These are phyloP conservation scores for Maniola hyperantus DNA, from an alignment of 2,888 invertebrate genomes.

Conservation along the genomic window DNA sequence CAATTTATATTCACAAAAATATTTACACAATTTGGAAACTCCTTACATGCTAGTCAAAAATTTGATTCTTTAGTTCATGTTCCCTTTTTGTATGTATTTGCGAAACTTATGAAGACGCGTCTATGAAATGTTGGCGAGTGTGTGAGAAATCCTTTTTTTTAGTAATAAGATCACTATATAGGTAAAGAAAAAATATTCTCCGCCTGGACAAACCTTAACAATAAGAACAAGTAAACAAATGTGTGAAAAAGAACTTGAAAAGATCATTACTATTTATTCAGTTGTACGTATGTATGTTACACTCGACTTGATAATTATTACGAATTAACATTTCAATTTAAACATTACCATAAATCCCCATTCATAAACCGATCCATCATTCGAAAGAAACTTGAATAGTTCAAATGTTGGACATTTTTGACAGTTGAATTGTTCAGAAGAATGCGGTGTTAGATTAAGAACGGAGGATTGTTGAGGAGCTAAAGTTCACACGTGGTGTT, in stretches of 20 bases:
- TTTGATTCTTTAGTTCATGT: too few relatives aligned
- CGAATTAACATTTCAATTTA: slow-evolving; percentile 75
- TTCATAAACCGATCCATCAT: slow-evolving; percentile 74
- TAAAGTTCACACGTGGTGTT: slow-evolving; percentile 73
- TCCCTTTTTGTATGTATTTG: too few relatives aligned
- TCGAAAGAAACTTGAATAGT: slow-evolving; percentile 54
- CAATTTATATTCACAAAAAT: too few relatives aligned
- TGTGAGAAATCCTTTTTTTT: not conserved
- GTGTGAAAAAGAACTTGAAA: slow-evolving; percentile 57
- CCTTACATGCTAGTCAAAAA: too few relatives aligned
- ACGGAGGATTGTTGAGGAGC: slow-evolving; percentile 52
- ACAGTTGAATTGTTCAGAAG: slow-evolving; percentile 45
- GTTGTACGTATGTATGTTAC: slow-evolving; percentile 44
- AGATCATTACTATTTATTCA: slow-evolving; percentile 63
- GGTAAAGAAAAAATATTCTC: not conserved
- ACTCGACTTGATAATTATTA: slow-evolving; percentile 65
- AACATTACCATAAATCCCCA: slow-evolving; percentile 72
- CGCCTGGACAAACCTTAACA: slow-evolving; percentile 26
- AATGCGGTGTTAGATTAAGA: slow-evolving; percentile 55
- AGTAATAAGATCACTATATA: not conserved
- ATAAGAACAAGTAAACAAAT: slow-evolving; percentile 43
- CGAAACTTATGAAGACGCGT: not conserved
- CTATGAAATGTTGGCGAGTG: not conserved
- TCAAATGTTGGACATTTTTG: slow-evolving; percentile 54
- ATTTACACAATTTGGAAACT: too few relatives aligned